Base-by-base conservation (phyloP, 2,113 vertebrate genomes). In the Mirounga angustirostris region DNA sequence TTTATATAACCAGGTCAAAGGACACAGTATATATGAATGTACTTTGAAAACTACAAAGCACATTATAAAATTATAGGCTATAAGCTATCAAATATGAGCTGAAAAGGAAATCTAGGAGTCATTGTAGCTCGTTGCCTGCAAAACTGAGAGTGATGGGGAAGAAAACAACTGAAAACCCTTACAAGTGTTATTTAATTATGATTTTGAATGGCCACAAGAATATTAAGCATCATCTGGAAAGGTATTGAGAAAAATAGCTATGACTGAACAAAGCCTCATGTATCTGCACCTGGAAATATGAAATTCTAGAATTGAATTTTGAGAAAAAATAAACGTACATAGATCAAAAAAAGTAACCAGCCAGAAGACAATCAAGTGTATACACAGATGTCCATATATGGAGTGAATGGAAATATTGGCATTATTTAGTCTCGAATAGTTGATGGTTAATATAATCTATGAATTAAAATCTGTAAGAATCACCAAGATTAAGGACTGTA, bases 271-370 rank as follows among this genome's bases (percentile, higher is more conserved):
- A 93, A 94, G 52, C 28, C 28, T 80, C 67, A 5, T 56, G 9
- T 30, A 33, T 73, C 12, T 79, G 33, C 15, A 78, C 43, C 58
- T 71, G 50, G 46, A 83, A 96, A 33, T 73, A 58, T 95, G 33
- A 88, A 94, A 92, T 79, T 69, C 36, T 59, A 63, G 18, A 36
- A 71, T 18, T 82, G 54, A 89, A 33, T 86, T 95, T 92, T 89
- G 79, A 89, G 73, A 21, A 69, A 85, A 69, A 58, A 50, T 21
- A 63, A 90, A 61, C 11, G 5, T n/a, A 50, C 10, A 6, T 79
- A 46, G 22, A 22, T 87, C 3, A 7, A 71, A 91, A 54, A 73
- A 93, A 94, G 21, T 69, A 93, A 40, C 4, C 0, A 21, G 26
- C 43, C 22, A 40, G 54, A 36, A 92, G 28, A 82, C 4, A 40